Conservation (phyloP, 2,888 invertebrate species). For the Brachylomia viminalis region DNA sequence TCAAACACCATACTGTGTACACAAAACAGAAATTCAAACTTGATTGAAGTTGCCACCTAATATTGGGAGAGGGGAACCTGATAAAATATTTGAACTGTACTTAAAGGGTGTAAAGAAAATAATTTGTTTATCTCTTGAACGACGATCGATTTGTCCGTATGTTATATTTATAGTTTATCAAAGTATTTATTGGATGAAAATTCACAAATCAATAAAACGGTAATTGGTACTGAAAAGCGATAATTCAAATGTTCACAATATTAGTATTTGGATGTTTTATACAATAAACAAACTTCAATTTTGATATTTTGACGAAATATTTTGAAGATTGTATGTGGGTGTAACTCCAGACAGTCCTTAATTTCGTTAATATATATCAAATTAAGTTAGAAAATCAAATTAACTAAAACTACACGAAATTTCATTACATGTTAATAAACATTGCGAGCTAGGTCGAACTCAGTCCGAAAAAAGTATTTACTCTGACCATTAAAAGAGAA, state of each 20-base stretch:
- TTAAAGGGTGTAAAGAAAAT: constrained; percentile 26
- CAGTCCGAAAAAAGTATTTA: constrained; percentile 39
- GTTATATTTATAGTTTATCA: constrained; percentile 21
- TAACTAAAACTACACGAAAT: constrained; percentile 4
- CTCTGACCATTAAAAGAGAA: constrained; percentile 38
- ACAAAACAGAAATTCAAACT: constrained; percentile 19
- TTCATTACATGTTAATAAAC: not conserved
- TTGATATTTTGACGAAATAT: not conserved
- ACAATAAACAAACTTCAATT: not conserved
- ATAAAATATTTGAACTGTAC: constrained; percentile 49
- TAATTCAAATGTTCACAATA: not conserved
- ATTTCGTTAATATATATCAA: constrained; percentile 5
- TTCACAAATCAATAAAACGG: not conserved
- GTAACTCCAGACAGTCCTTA: not conserved
- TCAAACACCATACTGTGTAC: not conserved
- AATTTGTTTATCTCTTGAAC: constrained; percentile 25
- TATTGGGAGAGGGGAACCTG: constrained; percentile 26
- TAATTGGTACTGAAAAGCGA: constrained; percentile 9
- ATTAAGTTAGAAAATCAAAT: not conserved
- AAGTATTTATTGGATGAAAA: constrained; percentile 15
- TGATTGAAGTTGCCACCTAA: constrained; percentile 35
- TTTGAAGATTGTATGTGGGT: constrained; percentile 6
- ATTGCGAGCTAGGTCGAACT: not conserved
- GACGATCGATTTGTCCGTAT: constrained; percentile 17
- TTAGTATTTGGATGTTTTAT: not conserved